Evolutionary conservation across 2,888 invertebrate species (phyloP).

Genomic region (Patella ulyssiponensis): DNA sequence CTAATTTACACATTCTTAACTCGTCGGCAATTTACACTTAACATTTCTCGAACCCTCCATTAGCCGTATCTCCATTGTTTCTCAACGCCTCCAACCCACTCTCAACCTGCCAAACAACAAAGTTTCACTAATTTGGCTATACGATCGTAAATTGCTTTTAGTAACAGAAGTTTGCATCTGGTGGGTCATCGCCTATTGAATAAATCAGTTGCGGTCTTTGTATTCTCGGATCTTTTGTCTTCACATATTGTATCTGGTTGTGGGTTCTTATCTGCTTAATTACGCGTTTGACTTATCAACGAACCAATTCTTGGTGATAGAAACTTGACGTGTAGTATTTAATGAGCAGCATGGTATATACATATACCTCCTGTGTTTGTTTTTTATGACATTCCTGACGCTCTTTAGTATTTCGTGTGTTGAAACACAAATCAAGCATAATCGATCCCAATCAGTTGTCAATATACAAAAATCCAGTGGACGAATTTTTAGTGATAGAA

Average conservation of each 20-base stretch:
- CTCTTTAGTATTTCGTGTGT: no score
- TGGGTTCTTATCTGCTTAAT: background rate
- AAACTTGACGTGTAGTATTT: background rate
- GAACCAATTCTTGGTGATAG: background rate
- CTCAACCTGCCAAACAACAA: background rate
- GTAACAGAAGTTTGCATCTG: background rate
- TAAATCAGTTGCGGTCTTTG: background rate
- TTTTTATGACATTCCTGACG: no score
- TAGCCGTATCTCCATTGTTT: background rate
- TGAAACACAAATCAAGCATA: no score
- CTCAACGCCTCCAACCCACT: background rate
- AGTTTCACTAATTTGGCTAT: background rate
- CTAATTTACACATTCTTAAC: no score
- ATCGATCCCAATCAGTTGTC: no score
- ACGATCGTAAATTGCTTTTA: background rate
- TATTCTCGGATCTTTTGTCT: background rate
- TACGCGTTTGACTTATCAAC: conserved; percentile 3
- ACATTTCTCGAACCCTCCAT: no score
- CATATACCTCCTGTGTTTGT: background rate
- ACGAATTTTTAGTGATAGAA: no score
- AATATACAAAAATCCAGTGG: no score
- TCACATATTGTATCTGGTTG: background rate
- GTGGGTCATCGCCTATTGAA: background rate
- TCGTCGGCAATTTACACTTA: no score
- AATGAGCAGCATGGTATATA: background rate